A percentile compares a stretch with the other conserved stretches of the same genome.
Conservation (phyloP, 2,113 vertebrate genomes). For the Lampris megalopsis region DNA sequence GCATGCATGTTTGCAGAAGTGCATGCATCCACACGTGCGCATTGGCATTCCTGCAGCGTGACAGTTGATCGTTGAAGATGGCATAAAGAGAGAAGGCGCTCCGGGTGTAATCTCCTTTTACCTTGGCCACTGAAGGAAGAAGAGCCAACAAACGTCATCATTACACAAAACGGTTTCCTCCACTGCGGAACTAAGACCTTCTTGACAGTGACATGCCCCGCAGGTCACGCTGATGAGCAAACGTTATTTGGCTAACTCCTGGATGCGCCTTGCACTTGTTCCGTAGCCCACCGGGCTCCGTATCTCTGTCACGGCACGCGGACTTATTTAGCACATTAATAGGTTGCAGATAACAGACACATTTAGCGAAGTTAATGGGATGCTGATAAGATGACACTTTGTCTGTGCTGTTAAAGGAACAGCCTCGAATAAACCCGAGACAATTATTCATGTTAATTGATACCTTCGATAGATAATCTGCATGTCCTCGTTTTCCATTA, state of each 20-base stretch:
- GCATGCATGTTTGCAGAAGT: background rate
- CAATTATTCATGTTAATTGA: constrained; percentile 4
- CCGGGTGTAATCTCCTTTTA: background rate
- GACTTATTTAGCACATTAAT: constrained; percentile 60
- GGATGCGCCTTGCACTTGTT: constrained; percentile 52
- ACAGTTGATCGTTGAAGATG: no score
- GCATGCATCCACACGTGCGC: no score
- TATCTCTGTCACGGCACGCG: constrained; percentile 38
- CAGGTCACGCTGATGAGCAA: constrained; percentile 63
- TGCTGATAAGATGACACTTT: constrained; percentile 32
- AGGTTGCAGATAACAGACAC: constrained; percentile 39
- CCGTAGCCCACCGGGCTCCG: constrained; percentile 47
- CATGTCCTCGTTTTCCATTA: no score
- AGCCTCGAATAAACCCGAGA: background rate
- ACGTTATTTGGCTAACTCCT: constrained; percentile 56
- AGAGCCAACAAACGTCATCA: background rate
- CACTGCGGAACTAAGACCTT: constrained; percentile 24
- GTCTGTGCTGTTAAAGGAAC: constrained; percentile 21
- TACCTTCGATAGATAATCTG: background rate
- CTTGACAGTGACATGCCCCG: constrained; percentile 39
- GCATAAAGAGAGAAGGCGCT: background rate
- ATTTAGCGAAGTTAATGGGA: constrained; percentile 56
- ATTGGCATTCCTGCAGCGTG: no score
- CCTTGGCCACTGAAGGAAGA: background rate
- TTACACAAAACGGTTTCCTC: background rate